Conservation (phyloP, 2,888 invertebrate genomes). For the Drosophila prostipennis region DNA sequence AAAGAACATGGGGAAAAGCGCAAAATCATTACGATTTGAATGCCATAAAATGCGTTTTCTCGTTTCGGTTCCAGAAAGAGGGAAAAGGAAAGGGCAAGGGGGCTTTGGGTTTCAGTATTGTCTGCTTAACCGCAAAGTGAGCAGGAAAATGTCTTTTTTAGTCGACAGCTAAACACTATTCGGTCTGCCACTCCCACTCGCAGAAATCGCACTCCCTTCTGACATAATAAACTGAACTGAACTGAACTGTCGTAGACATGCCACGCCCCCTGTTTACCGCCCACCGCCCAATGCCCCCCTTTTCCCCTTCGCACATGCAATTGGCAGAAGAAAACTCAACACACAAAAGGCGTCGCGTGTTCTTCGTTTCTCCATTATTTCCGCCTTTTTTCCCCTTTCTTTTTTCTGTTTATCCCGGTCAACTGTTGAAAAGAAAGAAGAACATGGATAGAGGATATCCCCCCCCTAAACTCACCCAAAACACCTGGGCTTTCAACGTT, state of each 20-base stretch:
- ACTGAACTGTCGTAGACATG: slow-evolving; percentile 34
- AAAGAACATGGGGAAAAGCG: slow-evolving; percentile 57
- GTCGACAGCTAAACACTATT: slow-evolving; percentile 46
- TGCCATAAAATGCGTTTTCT: slow-evolving; percentile 57
- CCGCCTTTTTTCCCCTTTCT: background rate
- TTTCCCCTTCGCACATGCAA: slow-evolving; percentile 19
- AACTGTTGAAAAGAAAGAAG: slow-evolving; percentile 10
- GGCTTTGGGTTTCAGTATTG: slow-evolving; percentile 14
- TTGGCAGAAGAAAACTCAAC: slow-evolving; percentile 26
- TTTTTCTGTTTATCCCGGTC: slow-evolving; percentile 23
- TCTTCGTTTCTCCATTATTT: slow-evolving; percentile 10
- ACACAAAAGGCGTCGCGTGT: slow-evolving; percentile 41
- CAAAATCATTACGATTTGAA: slow-evolving; percentile 66
- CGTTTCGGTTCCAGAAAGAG: background rate
- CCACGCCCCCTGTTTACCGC: slow-evolving; percentile 17
- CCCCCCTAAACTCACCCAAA: background rate
- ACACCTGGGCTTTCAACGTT: slow-evolving; percentile 8
- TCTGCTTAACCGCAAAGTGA: slow-evolving; percentile 46
- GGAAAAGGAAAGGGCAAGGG: background rate
- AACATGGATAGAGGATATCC: background rate
- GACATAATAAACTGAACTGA: slow-evolving; percentile 41
- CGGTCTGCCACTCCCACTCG: slow-evolving; percentile 8
- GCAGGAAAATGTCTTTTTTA: slow-evolving; percentile 48
- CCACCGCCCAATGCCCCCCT: background rate
- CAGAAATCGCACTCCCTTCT: slow-evolving; percentile 4